phyloP scores from a whole-genome alignment of 2,888 invertebrate genomes.

The Bruchidius siliquastri region DNA sequence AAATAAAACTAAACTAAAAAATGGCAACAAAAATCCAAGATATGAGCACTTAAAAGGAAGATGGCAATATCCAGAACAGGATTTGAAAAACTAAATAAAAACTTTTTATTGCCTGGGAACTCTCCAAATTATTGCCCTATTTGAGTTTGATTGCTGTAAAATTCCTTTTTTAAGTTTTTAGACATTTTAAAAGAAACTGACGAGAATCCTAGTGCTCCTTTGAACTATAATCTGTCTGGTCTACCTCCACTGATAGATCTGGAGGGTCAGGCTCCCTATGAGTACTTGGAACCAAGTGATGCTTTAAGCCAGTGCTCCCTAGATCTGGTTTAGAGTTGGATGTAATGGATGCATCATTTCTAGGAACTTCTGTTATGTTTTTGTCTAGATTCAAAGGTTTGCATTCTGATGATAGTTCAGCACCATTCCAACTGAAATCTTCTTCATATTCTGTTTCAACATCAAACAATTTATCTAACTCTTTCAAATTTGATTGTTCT shows the following conservation, averaged over 20 bases:
- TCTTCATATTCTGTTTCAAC: conserved; percentile 43
- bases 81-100: background rate
- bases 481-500: conserved; percentile 35
- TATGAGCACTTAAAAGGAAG: background rate
- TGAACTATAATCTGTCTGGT: background rate
- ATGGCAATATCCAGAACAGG: background rate
- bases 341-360: background rate
- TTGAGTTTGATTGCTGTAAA: too few species aligned
- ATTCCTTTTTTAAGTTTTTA: too few species aligned
- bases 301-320: background rate
- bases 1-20: background rate
- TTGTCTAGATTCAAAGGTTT: conserved; percentile 3
- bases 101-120: background rate
- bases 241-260: background rate
- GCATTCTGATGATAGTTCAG: conserved; percentile 24
- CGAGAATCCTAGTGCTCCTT: background rate
- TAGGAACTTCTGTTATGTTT: background rate
- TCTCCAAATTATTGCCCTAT: background rate
- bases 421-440: conserved; percentile 39
- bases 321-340: background rate
- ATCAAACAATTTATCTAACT: conserved; percentile 39
- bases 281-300: background rate
- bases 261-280: background rate
- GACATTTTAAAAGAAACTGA: too few species aligned
- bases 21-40: background rate